Evolutionary conservation across 2,113 vertebrate genomes (phyloP).

Genomic region (Sphyrna mokarran): DNA sequence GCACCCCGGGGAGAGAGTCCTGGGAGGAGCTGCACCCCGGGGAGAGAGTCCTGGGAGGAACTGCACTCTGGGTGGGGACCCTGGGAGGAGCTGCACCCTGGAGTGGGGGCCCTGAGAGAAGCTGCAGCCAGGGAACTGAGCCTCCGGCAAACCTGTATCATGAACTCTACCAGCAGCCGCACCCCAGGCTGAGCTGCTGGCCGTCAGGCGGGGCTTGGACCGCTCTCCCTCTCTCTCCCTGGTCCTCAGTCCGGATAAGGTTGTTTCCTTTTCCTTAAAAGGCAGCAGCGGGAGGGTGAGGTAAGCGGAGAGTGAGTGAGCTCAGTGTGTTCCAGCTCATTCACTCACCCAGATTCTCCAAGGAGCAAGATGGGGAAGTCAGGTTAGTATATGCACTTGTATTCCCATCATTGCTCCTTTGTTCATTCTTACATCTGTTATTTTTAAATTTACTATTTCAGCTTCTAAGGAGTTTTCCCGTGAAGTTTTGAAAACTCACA

Average conservation of each 20-base stretch:
- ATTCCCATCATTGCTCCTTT: background rate
- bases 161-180: too few species aligned
- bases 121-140: too few species aligned
- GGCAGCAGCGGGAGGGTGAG: background rate
- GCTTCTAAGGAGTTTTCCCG: conserved; percentile 86
- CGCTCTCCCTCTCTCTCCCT: too few species aligned
- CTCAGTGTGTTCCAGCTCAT: background rate
- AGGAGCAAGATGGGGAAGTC: conserved; percentile 19
- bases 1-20: too few species aligned
- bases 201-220: too few species aligned
- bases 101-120: too few species aligned
- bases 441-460: conserved; percentile 48
- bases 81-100: too few species aligned
- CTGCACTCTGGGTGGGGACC: too few species aligned
- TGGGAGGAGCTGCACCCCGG: too few species aligned
- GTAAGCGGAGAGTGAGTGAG: background rate
- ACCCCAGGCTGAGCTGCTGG: background rate
- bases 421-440: background rate
- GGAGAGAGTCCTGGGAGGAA: too few species aligned
- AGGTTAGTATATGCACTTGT: background rate
- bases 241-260: background rate
- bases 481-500: conserved; percentile 78
- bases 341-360: background rate
- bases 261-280: background rate
- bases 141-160: too few species aligned